Percentiles rank a stretch among this genome's conserved stretches.
Evolutionary conservation across 92 coral and sea anemone genomes (phyloP).

Genomic region (Nematostella vectensis): DNA sequence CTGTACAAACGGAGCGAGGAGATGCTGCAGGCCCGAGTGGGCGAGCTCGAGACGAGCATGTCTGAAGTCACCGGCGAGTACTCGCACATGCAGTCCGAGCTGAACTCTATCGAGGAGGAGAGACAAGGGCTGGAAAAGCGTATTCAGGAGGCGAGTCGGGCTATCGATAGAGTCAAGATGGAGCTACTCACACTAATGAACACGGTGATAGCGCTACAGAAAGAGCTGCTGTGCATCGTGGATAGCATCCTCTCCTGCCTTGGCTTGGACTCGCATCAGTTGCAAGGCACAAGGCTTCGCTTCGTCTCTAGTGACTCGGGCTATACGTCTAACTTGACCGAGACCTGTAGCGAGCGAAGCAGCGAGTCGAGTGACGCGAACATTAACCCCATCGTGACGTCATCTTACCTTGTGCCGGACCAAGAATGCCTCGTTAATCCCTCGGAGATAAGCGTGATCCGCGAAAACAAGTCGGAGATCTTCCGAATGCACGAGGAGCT

Average conservation of each 20-base stretch:
- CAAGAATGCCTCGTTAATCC: slow-evolving; percentile 71
- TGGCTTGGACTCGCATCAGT: slow-evolving; percentile 37
- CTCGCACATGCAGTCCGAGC: slow-evolving; percentile 44
- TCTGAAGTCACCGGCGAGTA: slow-evolving; percentile 43
- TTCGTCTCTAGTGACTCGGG: slow-evolving; percentile 47
- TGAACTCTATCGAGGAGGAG: slow-evolving; percentile 60
- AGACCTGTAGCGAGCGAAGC: slow-evolving; percentile 42
- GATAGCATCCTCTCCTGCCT: slow-evolving; percentile 56
- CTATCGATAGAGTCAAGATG: slow-evolving; percentile 63
- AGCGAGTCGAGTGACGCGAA: slow-evolving; percentile 57
- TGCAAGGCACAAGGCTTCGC: slow-evolving; percentile 27
- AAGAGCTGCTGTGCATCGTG: slow-evolving; percentile 53
- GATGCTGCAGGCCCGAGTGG: slow-evolving; percentile 39
- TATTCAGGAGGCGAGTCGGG: slow-evolving; percentile 62
- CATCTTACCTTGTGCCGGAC: slow-evolving; percentile 54
- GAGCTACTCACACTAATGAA: slow-evolving; percentile 73
- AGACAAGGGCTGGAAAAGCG: slow-evolving; percentile 54
- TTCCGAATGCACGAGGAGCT: slow-evolving; percentile 68
- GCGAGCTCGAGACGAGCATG: slow-evolving; percentile 60
- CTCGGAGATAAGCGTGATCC: slow-evolving; percentile 67
- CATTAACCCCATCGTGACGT: slow-evolving; percentile 26
- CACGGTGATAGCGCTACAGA: slow-evolving; percentile 67
- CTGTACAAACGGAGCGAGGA: slow-evolving; percentile 51
- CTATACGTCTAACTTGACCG: slow-evolving; percentile 37
- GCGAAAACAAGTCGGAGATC: slow-evolving; percentile 77